Evolutionary conservation across 2,797 vertebrate species (phyloP), one percentile per base, ranked within the genome.

Genomic region (Lophius americanus): DNA sequence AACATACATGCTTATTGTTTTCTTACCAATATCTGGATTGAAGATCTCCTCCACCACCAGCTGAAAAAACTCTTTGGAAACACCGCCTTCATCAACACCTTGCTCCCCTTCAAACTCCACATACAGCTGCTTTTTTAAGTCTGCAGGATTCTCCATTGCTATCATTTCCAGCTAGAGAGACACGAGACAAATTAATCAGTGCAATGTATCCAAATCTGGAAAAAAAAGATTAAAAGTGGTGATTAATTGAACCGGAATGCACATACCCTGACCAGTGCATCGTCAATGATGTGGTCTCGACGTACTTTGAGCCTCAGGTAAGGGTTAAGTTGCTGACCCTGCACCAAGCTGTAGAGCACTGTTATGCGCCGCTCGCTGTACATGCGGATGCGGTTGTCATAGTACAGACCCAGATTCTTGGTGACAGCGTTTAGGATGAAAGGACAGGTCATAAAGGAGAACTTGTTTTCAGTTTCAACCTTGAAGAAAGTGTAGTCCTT

Each of bases 401-500:
- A 99, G 87, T 99, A 99, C 66, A 99, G 93, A 57, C 98, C 98
- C 89, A 99, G 91, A 89, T 98, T 99, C 94, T 99, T 99, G 76
- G 98, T 99, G 90, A 99, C 98, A 41, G 98, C 95, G 51, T 98
- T 99, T 68, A 99, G 90, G 89, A 99, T 97, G 88, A 99, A 99
- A 32, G 98, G 97, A 75, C 98, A 99, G 11, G 96, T 99, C 98
- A 99, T 98, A 86, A 99, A 99, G 58, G 98, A 99, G 92, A 99
- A 99, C 89, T 99, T 99, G 86, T 98, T 99, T 76, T 99, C 98
- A 0, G 98, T 98, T 87, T 99, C 98, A 75, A 99, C 98, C 90
- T 99, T 99, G 92, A 98, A 99, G 91, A 99, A 99, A 60, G 98
- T 99, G 79, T 99, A 99, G 92, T 99, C 98, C 89, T 99, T 99